Base-by-base conservation (phyloP, 2,797 vertebrate genomes). In the Sphenopsis melanotis region DNA sequence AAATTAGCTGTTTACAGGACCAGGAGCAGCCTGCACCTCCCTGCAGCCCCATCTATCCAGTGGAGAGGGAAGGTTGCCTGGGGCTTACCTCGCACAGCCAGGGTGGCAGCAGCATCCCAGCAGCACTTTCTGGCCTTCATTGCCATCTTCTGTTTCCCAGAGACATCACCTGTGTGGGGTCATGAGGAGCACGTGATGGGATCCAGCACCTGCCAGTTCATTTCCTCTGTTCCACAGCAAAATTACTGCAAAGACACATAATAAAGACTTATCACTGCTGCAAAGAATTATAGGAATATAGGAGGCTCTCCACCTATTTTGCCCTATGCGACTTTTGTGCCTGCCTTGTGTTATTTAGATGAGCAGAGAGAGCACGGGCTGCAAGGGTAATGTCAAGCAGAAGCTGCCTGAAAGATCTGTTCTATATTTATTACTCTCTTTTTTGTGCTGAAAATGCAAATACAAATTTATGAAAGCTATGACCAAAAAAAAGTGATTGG, bases 51-150 rank as follows among this genome's bases (percentile, higher is more conserved):
- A 1, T 13, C 49, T 42, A 34, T 22, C 10, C 69, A 9, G 6
- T 0, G 0, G 50, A 57, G 36, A 57, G n/a, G n/a, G 20, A 39
- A 26, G 29, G 37, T 29, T 66, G 36, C 30, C 30, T n/a, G 15
- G n/a, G 13, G 32, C 53, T 81, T 55, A 39, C 74, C 70, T 71
- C 11, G 29, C 34, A 64, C 50, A 61, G 30, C 34, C 32, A 20
- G 57, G n/a, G 14, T 0, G 4, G 41, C 70, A 71, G 82, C 85
- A 71, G 61, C 49, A 50, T 6, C 49, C 8, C 71, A 52, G 34
- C 41, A 53, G 34, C 0, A 0, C n/a, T 70, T 49, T 13, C n/a
- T 22, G 60, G 5, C 56, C 47, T 57, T 27, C 4, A 1, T n/a
- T 57, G 29, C 32, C 39, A 15, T 21, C 41, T 34, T 64, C 29